Evolutionary conservation across 1,140 invertebrate genomes (phyloP).

Genomic region (Lucilia cuprina): DNA sequence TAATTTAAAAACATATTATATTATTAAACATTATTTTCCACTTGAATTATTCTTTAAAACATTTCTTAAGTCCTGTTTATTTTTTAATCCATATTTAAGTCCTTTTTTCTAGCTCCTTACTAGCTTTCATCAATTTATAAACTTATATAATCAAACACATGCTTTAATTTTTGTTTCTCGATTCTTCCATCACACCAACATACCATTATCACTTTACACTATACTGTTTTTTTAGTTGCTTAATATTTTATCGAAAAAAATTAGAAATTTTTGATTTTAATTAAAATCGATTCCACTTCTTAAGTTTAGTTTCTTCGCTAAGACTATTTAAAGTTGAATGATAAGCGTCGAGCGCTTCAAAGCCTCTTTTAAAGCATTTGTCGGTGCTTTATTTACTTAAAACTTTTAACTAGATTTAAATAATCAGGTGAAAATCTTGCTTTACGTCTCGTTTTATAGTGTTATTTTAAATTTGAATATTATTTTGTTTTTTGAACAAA

Average conservation of each 20-base stretch:
- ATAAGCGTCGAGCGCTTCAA: constrained; percentile 45
- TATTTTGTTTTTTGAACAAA: constrained; percentile 41
- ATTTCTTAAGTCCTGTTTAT: not conserved
- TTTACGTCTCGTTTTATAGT: constrained; percentile 4
- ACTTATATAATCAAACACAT: not conserved
- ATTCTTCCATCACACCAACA: not conserved
- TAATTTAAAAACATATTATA: no score
- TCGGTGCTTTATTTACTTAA: not conserved
- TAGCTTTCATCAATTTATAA: not conserved
- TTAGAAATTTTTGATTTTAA: not conserved
- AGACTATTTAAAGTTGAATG: not conserved
- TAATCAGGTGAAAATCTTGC: constrained; percentile 56
- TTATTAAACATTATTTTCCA: no score
- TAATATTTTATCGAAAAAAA: not conserved
- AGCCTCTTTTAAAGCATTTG: constrained; percentile 35
- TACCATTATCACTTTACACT: constrained; percentile 5
- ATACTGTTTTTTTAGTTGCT: not conserved
- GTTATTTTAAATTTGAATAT: constrained; percentile 16
- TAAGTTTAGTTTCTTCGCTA: not conserved
- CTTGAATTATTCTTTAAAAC: no score
- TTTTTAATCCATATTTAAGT: not conserved
- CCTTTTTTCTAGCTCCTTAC: not conserved
- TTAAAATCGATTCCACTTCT: not conserved
- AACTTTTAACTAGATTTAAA: not conserved
- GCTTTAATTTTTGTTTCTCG: not conserved